Conservation (phyloP, 2,888 invertebrate species). For the Scaeva pyrastri region DNA sequence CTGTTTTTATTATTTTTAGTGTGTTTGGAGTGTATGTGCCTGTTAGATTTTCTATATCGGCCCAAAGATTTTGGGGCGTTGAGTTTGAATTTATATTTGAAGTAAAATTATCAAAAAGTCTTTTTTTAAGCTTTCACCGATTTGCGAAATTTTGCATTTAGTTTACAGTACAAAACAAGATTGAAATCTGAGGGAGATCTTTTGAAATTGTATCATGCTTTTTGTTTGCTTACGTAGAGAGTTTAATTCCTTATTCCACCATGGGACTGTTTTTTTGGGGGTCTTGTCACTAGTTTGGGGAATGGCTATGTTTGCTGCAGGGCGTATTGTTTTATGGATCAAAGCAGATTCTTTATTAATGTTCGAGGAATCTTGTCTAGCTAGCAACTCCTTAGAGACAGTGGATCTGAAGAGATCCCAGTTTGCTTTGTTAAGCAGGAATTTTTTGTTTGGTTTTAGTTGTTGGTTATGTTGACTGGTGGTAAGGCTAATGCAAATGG, state of each 20-base stretch:
- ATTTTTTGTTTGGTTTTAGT: neutral
- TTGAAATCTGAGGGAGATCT: slow-evolving; percentile 12
- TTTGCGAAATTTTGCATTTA: slow-evolving; percentile 15
- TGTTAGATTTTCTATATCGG: slow-evolving; percentile 6
- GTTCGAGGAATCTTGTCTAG: neutral
- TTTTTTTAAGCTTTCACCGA: slow-evolving; percentile 4
- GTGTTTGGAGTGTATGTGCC: neutral
- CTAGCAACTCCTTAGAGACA: too few species aligned
- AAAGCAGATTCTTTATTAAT: slow-evolving; percentile 33
- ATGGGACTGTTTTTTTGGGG: slow-evolving; percentile 8
- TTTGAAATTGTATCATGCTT: slow-evolving; percentile 16
- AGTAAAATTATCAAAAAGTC: neutral
- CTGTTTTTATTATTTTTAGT: slow-evolving; percentile 24
- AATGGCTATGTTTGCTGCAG: slow-evolving; percentile 26
- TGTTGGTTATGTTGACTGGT: neutral
- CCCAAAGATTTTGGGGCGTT: slow-evolving; percentile 14
- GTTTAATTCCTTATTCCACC: slow-evolving; percentile 90
- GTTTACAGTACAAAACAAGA: slow-evolving; percentile 19
- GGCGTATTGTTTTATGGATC: slow-evolving; percentile 38
- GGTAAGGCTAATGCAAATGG: slow-evolving; percentile 19
- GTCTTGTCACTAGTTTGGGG: slow-evolving; percentile 38
- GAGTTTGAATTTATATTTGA: slow-evolving; percentile 1
- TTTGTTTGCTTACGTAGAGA: slow-evolving; percentile 90
- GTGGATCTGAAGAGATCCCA: too few species aligned
- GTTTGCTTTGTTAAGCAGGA: too few species aligned